These are phyloP conservation scores for Agapornis canus DNA, from an alignment of 2,797 vertebrate genomes.

Conservation along the genomic window DNA sequence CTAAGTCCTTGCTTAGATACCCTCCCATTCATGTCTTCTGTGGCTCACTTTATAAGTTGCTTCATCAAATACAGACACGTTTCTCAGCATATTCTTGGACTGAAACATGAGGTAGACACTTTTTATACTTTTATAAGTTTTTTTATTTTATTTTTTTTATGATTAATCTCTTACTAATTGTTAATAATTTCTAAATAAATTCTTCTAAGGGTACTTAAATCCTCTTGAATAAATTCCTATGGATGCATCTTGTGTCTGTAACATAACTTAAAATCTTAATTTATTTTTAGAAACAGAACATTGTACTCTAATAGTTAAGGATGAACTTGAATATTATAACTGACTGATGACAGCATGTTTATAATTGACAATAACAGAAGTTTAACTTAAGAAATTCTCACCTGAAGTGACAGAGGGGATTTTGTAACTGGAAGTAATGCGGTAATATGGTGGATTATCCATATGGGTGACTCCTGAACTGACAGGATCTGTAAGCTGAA, in stretches of 20 bases:
- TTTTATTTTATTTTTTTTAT: not conserved
- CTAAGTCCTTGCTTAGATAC: not conserved
- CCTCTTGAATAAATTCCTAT: not conserved
- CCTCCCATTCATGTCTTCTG: not conserved
- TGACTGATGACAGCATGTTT: not conserved
- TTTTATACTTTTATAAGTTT: not conserved
- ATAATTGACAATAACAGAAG: not conserved
- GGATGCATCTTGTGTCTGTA: not conserved
- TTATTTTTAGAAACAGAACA: not conserved
- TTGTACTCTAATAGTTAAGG: not conserved
- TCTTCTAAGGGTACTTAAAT: not conserved
- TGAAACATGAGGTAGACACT: not conserved
- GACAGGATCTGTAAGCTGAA: constrained; percentile 93
- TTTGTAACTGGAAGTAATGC: constrained; percentile 96
- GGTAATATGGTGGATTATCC: constrained; percentile 98
- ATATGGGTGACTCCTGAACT: constrained; percentile 95
- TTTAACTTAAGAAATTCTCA: constrained; percentile 59
- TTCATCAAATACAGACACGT: not conserved
- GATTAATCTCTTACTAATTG: not conserved
- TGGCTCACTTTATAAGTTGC: not conserved
- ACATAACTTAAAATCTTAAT: not conserved
- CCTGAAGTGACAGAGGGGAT: constrained; percentile 98
- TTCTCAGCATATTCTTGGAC: not conserved
- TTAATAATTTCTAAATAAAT: not conserved
- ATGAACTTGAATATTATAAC: not conserved